These are phyloP conservation scores for Hydra vulgaris DNA, from an alignment of 30 jellyfish, hydroid and myxozoan species.

Conservation along the genomic window DNA sequence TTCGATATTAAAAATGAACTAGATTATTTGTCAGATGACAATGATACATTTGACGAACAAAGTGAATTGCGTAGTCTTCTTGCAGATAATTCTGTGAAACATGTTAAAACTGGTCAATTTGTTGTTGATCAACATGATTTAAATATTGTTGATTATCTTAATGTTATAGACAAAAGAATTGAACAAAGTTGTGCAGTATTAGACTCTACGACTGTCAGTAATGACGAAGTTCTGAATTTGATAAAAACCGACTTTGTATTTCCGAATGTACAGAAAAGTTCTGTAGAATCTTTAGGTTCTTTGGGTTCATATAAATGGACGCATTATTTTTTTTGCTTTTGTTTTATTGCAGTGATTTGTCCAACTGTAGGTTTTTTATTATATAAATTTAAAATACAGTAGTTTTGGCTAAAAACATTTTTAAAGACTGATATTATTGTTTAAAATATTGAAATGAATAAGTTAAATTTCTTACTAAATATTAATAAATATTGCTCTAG, in stretches of 20 bases:
- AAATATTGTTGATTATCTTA: constrained; percentile 6
- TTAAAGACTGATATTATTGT: no score
- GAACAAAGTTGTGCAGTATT: constrained; percentile 1
- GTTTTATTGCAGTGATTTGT: constrained; percentile 19
- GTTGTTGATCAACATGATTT: constrained; percentile 5
- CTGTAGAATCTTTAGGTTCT: constrained; percentile 12
- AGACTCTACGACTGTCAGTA: neutral
- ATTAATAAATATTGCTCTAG: no score
- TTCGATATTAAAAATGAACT: neutral
- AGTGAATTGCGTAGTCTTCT: neutral
- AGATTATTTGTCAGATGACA: constrained; percentile 13
- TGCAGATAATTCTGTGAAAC: neutral
- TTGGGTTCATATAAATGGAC: constrained; percentile 15
- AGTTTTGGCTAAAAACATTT: no score
- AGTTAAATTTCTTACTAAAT: no score
- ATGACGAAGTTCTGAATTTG: neutral
- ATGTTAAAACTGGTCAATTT: neutral
- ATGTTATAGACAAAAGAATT: constrained; percentile 9
- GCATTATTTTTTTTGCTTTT: neutral
- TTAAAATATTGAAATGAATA: no score
- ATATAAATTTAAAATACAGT: neutral
- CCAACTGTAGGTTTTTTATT: neutral
- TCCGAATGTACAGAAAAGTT: neutral
- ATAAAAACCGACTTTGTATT: constrained; percentile 10
- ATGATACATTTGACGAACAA: constrained; percentile 7